Evolutionary conservation across 2,113 vertebrate species (phyloP).

Genomic region (Hymenochirus boettgeri): DNA sequence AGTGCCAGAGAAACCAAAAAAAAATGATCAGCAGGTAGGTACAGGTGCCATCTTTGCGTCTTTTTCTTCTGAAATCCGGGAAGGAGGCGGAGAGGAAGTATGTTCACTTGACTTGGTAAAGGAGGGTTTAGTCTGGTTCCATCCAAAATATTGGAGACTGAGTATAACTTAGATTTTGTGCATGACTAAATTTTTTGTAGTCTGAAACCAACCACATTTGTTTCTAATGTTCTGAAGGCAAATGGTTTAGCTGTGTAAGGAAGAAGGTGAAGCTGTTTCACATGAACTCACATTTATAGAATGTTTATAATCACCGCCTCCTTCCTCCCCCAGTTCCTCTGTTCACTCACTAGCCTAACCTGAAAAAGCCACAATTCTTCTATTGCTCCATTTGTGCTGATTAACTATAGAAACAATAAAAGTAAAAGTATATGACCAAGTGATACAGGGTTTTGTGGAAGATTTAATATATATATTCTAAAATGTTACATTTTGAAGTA

Average conservation of each 20-base stretch:
- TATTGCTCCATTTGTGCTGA: too few relatives aligned
- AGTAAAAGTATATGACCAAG: too few relatives aligned
- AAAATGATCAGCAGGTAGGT: slow-evolving; percentile 51
- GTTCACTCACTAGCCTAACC: too few relatives aligned
- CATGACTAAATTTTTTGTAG: slow-evolving; percentile 35
- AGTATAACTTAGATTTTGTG: slow-evolving; percentile 52
- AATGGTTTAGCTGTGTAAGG: background rate
- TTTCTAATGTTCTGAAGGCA: background rate
- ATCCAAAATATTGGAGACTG: slow-evolving; percentile 62
- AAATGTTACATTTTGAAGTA: too few relatives aligned
- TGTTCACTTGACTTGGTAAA: background rate
- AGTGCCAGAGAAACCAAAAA: slow-evolving; percentile 57
- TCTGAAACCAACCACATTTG: background rate
- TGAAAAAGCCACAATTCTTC: too few relatives aligned
- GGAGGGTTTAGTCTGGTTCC: too few relatives aligned
- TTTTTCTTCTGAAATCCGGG: slow-evolving; percentile 45
- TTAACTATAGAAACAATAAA: too few relatives aligned
- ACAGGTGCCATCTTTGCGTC: slow-evolving; percentile 38
- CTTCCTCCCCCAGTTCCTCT: background rate
- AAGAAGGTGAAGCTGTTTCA: slow-evolving; percentile 12
- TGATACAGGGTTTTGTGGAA: too few relatives aligned
- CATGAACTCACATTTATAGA: background rate
- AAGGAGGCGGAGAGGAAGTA: slow-evolving; percentile 42
- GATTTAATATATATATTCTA: too few relatives aligned
- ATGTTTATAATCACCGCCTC: background rate